These are phyloP conservation scores for Drosophila stalkeri DNA, from an alignment of 2,888 invertebrate species.

Conservation along the genomic window DNA sequence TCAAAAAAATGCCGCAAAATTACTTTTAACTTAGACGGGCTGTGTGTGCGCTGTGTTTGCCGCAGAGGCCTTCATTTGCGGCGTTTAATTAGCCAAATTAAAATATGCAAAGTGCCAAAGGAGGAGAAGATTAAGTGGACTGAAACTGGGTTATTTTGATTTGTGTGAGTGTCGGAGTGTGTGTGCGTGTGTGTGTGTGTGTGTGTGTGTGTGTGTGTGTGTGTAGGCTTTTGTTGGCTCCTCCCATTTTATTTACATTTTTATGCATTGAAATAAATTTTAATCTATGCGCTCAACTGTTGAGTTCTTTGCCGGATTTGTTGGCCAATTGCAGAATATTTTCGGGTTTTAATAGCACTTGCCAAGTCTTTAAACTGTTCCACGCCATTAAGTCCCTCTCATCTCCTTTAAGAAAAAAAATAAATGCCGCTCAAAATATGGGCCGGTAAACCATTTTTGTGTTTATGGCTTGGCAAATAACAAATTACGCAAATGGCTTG, in stretches of 20 bases:
- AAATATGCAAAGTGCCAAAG: conserved; percentile 5
- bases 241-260: conserved; percentile 4
- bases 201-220: conserved; percentile 7
- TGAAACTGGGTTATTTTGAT: conserved; percentile 38
- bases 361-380: conserved; percentile 57
- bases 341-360: conserved; percentile 46
- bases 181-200: not conserved
- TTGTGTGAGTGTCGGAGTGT: conserved; percentile 15
- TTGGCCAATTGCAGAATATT: conserved; percentile 10
- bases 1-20: conserved; percentile 54
- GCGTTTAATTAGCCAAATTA: conserved; percentile 57
- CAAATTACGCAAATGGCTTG: conserved; percentile 80
- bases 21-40: conserved; percentile 47
- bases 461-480: conserved; percentile 70
- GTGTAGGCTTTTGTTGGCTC: conserved; percentile 1
- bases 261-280: conserved; percentile 55
- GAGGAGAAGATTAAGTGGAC: conserved; percentile 5
- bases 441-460: conserved; percentile 52
- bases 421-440: conserved; percentile 23
- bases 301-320: conserved; percentile 14
- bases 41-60: conserved; percentile 19
- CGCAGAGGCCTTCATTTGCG: conserved; percentile 31
- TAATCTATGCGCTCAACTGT: conserved; percentile 49
- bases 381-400: conserved; percentile 45
- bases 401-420: conserved; percentile 4